Evolutionary conservation across 2,113 vertebrate genomes (phyloP).

Genomic region (Vimba vimba): DNA sequence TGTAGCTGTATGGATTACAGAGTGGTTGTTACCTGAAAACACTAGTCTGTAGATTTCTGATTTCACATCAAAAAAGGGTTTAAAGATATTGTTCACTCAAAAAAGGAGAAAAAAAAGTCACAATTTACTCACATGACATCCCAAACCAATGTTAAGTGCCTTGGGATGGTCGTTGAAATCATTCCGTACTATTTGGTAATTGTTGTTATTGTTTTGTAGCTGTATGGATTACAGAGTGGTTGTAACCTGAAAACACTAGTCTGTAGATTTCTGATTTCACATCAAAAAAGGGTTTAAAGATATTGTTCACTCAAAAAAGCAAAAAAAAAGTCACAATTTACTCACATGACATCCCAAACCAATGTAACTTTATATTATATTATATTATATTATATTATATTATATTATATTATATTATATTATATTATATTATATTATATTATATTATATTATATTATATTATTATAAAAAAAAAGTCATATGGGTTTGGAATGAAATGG

Average conservation of each 20-base stretch:
- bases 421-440: not conserved
- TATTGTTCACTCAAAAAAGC: not conserved
- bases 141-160: conserved; percentile 24
- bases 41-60: conserved; percentile 1
- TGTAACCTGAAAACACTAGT: not conserved
- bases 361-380: no score
- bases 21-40: not conserved
- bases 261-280: conserved; percentile 18
- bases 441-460: no score
- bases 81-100: not conserved
- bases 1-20: conserved; percentile 33
- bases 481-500: not conserved
- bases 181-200: conserved; percentile 31
- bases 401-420: not conserved
- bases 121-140: not conserved
- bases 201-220: conserved; percentile 39
- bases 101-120: not conserved
- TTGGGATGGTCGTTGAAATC: conserved; percentile 16
- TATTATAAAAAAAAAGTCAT: not conserved
- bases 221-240: conserved; percentile 27
- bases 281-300: not conserved
- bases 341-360: not conserved
- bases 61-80: not conserved
- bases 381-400: not conserved
- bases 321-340: not conserved